Base-by-base conservation (phyloP, 2,113 vertebrate species). In the Halcyon senegalensis region DNA sequence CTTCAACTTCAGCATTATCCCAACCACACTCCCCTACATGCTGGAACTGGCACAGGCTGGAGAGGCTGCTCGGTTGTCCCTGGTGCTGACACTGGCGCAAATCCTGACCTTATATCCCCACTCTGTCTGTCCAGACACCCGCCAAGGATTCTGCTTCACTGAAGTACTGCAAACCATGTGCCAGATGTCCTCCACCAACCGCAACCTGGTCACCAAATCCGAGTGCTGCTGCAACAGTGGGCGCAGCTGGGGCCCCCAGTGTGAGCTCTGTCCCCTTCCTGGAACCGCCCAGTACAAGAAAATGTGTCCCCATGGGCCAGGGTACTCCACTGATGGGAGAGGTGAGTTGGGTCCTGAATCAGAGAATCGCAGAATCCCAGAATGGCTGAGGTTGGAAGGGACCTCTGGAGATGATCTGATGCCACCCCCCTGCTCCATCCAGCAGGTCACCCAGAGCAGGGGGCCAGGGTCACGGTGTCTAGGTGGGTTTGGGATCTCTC, bases 301-400 rank as follows among this genome's bases (percentile, higher is more conserved):
- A 87, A 99, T 99, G 99, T 99, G 99, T 74, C 99, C 99, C 7
- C 99, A 99, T 0, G 99, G 99, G 53, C 98, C 98, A 0, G 99
- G 99, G 4, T 99, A 99, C 94, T 99, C 98, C 56, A 98, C 98
- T 0, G 98, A 99, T 2, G 99, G 99, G 35, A 98, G 97, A 98
- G 99, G 99, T 99, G 96, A 97, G 98, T 4, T 30, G 72, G 58
- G 55, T 8, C 48, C 55, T 28, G 28, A 66, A 75, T n/a, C 27
- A 21, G 31, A 58, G 58, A 23, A 64, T 37, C 62, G 12, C 63
- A 30, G n/a, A 19, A 41, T 28, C 25, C 25, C 25, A 31, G 17
- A 4, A 13, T 43, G 63, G 28, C 11, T 7, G 19, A 28, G 28
- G 28, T 14, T 43, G 41, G 39, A 21, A 66, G 63, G 39, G 63